These are phyloP conservation scores for Microcebus griseorufus DNA, from an alignment of 2,113 vertebrate genomes.

Conservation along the genomic window DNA sequence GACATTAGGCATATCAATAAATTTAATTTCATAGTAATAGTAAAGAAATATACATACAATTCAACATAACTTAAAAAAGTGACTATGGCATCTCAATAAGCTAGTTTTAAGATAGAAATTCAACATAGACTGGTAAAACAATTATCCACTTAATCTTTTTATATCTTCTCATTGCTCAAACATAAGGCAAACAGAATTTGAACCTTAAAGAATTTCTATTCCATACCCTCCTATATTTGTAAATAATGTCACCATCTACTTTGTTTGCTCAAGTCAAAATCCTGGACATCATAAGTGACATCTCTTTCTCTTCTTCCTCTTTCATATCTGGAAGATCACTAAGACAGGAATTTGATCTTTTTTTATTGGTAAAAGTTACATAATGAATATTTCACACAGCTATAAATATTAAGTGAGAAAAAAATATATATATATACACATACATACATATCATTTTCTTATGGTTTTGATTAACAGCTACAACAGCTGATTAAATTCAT, in stretches of 20 bases:
- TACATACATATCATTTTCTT: background rate
- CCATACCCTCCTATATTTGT: background rate
- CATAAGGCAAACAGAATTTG: background rate
- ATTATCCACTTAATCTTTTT: background rate
- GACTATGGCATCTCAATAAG: background rate
- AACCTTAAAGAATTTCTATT: background rate
- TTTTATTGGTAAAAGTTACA: background rate
- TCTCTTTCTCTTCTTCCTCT: background rate
- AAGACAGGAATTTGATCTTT: background rate
- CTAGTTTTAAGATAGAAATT: constrained; percentile 18
- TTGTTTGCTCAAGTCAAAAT: background rate
- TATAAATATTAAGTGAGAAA: background rate
- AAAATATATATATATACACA: background rate
- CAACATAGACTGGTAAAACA: background rate
- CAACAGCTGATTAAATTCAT: background rate
- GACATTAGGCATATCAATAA: background rate
- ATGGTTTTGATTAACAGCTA: background rate
- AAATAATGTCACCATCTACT: background rate
- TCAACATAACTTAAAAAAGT: background rate
- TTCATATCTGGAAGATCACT: background rate
- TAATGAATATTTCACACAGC: background rate
- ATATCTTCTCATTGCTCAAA: background rate
- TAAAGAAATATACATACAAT: background rate
- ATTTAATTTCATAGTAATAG: background rate
- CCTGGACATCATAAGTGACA: background rate